Base-by-base conservation (phyloP, 2,113 vertebrate species). In the Anguilla rostrata region DNA sequence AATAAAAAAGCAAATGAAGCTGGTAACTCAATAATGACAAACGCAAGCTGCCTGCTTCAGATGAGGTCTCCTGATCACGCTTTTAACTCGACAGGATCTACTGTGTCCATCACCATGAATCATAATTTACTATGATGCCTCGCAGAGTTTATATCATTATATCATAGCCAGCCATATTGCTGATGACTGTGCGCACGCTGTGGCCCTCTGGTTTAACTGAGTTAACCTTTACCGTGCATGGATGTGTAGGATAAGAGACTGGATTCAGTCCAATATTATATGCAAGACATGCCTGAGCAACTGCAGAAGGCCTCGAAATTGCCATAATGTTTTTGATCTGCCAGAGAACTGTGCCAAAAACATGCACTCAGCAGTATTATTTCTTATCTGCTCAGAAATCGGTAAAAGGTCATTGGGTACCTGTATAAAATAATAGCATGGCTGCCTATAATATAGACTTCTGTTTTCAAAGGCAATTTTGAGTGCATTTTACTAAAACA, bases 291-390 rank as follows among this genome's bases (percentile, higher is more conserved):
- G 94, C 93, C 93, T 91, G 84, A 92, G 89, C 88, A 86, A 83
- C 90, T 92, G 90, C 90, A 83, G 1, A 89, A 91, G 93, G 91
- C 90, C 34, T 91, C 91, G 92, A 93, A 92, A 91, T 90, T 84
- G 82, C 66, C 90, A 89, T 93, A 93, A 93, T 94, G 94, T 92
- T 93, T 94, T 92, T 94, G 93, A 95, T 95, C 95, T 89, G 93
- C 90, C 87, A 92, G 93, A 91, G 7, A 92, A 93, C 89, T 92
- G 91, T 91, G 94, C 91, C 93, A 93, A 90, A 94, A 94, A 95
- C 94, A 95, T 90, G 90, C 92, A 89, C 92, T 94, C 91, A 92
- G 94, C 92, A 94, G 93, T 93, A 94, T 94, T 94, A 94, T 93
- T 91, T 87, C 57, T 88, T 87, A 89, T 93, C 5, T 29, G 91